Percentiles rank a stretch among this genome's conserved stretches.
These are phyloP conservation scores for Erpetoichthys calabaricus DNA, from an alignment of 2,797 vertebrate species.

Conservation along the genomic window DNA sequence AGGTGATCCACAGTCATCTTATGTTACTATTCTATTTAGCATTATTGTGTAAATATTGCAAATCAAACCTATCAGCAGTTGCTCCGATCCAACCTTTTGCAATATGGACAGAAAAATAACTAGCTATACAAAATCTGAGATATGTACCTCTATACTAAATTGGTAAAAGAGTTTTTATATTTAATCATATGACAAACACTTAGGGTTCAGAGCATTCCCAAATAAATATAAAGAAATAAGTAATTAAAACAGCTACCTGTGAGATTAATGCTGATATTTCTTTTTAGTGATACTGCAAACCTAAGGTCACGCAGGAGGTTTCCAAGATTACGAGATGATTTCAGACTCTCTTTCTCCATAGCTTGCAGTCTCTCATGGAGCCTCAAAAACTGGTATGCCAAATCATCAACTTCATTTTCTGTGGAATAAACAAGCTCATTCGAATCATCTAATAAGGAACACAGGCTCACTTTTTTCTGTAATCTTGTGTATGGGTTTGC, in stretches of 20 bases:
- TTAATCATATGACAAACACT: not conserved
- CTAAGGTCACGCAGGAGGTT: slow-evolving; percentile 31
- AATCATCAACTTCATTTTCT: slow-evolving; percentile 29
- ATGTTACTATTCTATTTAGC: too few relatives aligned
- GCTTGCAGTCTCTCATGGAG: slow-evolving; percentile 31
- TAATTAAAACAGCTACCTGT: slow-evolving; percentile 21
- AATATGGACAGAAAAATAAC: too few relatives aligned
- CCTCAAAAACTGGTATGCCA: slow-evolving; percentile 33
- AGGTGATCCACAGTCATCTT: too few relatives aligned
- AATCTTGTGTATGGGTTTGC: too few relatives aligned
- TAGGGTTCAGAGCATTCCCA: not conserved
- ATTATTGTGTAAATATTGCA: too few relatives aligned
- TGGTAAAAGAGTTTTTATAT: not conserved
- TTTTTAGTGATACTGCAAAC: slow-evolving; percentile 11
- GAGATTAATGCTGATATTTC: slow-evolving; percentile 9
- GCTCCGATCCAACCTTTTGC: too few relatives aligned
- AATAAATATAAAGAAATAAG: not conserved
- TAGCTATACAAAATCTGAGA: not conserved
- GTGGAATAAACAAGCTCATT: not conserved
- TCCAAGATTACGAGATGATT: slow-evolving; percentile 24
- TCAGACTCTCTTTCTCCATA: slow-evolving; percentile 36
- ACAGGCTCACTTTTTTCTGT: too few relatives aligned
- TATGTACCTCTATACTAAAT: not conserved
- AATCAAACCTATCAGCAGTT: too few relatives aligned
- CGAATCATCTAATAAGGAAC: too few relatives aligned